Conservation (phyloP, 2,113 vertebrate species). For the Phaethornis superciliosus region DNA sequence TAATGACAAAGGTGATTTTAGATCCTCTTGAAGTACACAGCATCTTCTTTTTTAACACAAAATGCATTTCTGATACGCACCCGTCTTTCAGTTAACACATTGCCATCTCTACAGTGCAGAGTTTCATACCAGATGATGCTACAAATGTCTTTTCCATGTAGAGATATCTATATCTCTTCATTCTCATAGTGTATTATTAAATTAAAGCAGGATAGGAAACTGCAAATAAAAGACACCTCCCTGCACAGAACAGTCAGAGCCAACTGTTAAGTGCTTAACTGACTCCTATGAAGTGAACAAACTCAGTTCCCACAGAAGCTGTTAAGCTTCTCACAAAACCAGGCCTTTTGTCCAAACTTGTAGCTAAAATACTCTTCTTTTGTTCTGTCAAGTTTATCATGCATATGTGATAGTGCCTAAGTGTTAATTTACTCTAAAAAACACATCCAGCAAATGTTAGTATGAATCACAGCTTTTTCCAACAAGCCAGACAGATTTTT, state of each 20-base stretch:
- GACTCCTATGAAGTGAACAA: background rate
- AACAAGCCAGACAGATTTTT: background rate
- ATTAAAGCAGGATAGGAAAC: background rate
- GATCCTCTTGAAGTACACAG: background rate
- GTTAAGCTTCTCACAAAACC: background rate
- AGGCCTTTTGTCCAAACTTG: background rate
- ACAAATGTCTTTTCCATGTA: background rate
- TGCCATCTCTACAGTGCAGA: background rate
- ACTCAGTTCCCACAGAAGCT: background rate
- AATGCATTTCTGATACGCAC: background rate
- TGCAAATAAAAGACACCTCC: background rate
- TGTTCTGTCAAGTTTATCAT: background rate
- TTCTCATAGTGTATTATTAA: background rate
- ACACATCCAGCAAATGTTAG: background rate
- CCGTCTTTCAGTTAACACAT: background rate
- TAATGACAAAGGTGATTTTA: background rate
- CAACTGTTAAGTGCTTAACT: background rate
- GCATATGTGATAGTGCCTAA: background rate
- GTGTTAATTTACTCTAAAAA: background rate
- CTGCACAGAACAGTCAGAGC: background rate
- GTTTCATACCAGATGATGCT: background rate
- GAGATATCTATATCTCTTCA: background rate
- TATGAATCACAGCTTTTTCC: background rate
- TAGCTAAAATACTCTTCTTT: background rate
- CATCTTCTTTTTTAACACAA: background rate